A percentile compares a stretch with the other conserved stretches of the same genome.
Evolutionary conservation across 1,140 invertebrate genomes (phyloP).

Genomic region (silkworm (Bombyx mori)): DNA sequence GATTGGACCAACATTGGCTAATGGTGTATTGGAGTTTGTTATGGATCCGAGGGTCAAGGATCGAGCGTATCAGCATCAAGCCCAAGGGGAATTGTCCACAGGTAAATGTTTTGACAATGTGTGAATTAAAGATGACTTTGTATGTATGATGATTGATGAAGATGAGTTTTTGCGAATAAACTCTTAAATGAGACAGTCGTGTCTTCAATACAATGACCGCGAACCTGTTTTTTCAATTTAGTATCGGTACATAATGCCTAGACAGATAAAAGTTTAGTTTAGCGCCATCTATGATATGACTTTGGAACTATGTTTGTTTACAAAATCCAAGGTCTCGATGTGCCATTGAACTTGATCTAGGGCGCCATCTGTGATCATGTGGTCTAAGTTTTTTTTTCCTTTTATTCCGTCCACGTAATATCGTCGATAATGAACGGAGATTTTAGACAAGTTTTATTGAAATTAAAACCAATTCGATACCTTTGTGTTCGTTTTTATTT

Average conservation of each 20-base stretch:
- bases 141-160: neutral
- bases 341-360: slow-evolving; percentile 17
- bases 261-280: slow-evolving; percentile 2
- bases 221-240: no score
- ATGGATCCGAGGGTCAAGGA: slow-evolving; percentile 74
- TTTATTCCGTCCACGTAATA: no score
- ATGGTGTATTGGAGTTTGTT: slow-evolving; percentile 80
- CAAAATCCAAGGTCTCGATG: slow-evolving; percentile 8
- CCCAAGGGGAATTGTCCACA: slow-evolving; percentile 42
- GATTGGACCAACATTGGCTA: slow-evolving; percentile 75
- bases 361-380: slow-evolving; percentile 19
- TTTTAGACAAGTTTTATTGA: no score
- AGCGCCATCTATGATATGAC: slow-evolving; percentile 17
- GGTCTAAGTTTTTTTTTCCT: neutral
- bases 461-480: no score
- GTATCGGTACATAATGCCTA: neutral
- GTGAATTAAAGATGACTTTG: neutral
- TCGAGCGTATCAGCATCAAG: slow-evolving; percentile 33
- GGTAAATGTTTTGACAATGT: slow-evolving; percentile 22
- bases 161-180: no score
- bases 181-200: no score
- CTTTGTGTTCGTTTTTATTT: neutral
- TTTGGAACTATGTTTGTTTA: slow-evolving; percentile 8
- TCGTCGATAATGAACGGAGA: no score
- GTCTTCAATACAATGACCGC: no score